Evolutionary conservation across 2,797 vertebrate species (phyloP).

Genomic region (Ambastaia sidthimunki): DNA sequence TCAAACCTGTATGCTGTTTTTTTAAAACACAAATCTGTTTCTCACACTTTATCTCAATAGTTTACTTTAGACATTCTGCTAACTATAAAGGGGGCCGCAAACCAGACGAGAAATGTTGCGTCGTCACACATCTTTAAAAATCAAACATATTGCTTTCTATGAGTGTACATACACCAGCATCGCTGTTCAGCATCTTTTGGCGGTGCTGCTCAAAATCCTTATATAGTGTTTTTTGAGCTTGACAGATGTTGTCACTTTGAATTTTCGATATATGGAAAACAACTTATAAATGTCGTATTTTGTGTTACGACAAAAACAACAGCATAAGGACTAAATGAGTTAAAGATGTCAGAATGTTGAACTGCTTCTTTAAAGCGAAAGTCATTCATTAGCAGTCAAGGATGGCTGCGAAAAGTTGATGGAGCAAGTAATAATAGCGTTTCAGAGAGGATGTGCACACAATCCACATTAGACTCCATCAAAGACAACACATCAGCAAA

Average conservation of each 20-base stretch:
- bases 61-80: no score
- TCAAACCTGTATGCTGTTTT: background rate
- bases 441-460: background rate
- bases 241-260: background rate
- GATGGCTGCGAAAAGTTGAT: conserved; percentile 44
- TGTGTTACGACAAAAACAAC: background rate
- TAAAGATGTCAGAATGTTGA: background rate
- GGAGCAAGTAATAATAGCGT: conserved; percentile 31
- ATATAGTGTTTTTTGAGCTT: background rate
- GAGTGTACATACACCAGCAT: no score
- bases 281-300: background rate
- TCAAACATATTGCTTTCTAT: no score
- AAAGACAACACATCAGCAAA: conserved; percentile 16
- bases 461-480: background rate
- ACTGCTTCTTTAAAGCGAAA: background rate
- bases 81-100: no score
- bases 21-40: background rate
- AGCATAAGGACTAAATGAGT: background rate
- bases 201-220: no score
- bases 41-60: no score
- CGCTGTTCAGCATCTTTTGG: no score
- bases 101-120: no score
- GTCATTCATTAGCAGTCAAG: conserved; percentile 43
- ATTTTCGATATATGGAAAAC: background rate
- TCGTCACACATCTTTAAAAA: no score